phyloP scores from a whole-genome alignment of 1,140 invertebrate genomes.

The Listronotus oregonensis region DNA sequence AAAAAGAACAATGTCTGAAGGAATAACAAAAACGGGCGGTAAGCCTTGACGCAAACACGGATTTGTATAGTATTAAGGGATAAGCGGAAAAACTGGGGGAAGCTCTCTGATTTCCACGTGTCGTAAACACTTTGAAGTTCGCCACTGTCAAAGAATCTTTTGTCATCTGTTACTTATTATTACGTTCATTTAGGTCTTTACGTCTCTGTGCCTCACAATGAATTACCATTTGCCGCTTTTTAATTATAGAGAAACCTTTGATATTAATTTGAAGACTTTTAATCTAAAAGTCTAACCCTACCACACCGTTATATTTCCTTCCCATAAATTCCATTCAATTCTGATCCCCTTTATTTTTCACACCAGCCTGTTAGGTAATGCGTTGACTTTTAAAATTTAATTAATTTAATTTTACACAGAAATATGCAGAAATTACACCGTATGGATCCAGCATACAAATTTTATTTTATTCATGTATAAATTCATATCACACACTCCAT shows the following conservation, averaged over 20 bases:
- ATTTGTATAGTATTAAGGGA: slow-evolving; percentile 55
- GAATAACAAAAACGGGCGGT: slow-evolving; percentile 47
- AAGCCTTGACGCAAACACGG: slow-evolving; percentile 47
- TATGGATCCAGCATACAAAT: slow-evolving; percentile 32
- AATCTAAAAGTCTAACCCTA: slow-evolving; percentile 38
- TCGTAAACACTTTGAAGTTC: slow-evolving; percentile 55
- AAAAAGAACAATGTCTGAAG: slow-evolving; percentile 49
- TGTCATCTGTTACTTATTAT: slow-evolving; percentile 57
- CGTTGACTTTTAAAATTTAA: slow-evolving; percentile 31
- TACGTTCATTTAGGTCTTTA: slow-evolving; percentile 55
- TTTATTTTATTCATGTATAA: slow-evolving; percentile 18
- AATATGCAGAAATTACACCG: slow-evolving; percentile 29
- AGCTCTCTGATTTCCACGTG: slow-evolving; percentile 48
- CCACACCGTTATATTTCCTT: slow-evolving; percentile 18
- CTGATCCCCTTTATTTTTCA: slow-evolving; percentile 20
- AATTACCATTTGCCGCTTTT: slow-evolving; percentile 54
- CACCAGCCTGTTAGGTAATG: slow-evolving; percentile 20
- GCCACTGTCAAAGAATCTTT: slow-evolving; percentile 53
- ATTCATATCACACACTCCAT: slow-evolving; percentile 19
- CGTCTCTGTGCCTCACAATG: slow-evolving; percentile 52
- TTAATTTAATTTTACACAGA: slow-evolving; percentile 28
- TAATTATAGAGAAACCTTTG: slow-evolving; percentile 54
- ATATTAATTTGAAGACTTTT: slow-evolving; percentile 40
- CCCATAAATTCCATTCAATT: slow-evolving; percentile 24
- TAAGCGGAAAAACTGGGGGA: slow-evolving; percentile 47